These are phyloP conservation scores for Lottia gigantea DNA, from an alignment of 2,888 invertebrate genomes.

Conservation along the genomic window DNA sequence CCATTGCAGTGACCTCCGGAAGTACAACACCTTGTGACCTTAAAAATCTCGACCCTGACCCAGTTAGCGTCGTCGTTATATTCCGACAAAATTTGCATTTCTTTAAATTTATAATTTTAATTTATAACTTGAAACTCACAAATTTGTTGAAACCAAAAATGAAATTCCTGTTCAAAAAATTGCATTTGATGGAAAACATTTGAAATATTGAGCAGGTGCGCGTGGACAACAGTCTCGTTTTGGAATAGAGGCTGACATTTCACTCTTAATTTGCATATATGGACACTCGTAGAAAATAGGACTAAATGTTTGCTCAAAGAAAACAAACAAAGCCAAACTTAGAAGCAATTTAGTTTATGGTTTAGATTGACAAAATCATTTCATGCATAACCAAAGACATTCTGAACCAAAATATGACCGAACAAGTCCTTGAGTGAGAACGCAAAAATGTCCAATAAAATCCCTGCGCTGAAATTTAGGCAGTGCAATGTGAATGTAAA, in stretches of 20 bases:
- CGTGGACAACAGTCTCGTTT: constrained; percentile 15
- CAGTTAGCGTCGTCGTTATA: too few relatives aligned
- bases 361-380: too few relatives aligned
- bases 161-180: too few relatives aligned
- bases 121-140: too few relatives aligned
- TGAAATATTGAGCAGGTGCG: neutral
- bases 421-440: constrained; percentile 3
- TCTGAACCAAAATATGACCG: constrained; percentile 11
- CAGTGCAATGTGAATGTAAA: constrained; percentile 15
- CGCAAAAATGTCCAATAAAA: constrained; percentile 17
- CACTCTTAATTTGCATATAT: constrained; percentile 52
- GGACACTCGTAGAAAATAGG: constrained; percentile 24
- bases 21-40: neutral
- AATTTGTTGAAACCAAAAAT: too few relatives aligned
- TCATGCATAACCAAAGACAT: too few relatives aligned
- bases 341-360: too few relatives aligned
- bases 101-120: too few relatives aligned
- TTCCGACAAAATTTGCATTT: too few relatives aligned
- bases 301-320: neutral
- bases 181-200: too few relatives aligned
- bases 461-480: constrained; percentile 24
- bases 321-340: too few relatives aligned
- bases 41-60: too few relatives aligned
- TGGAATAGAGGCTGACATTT: constrained; percentile 24
- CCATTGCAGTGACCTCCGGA: constrained; percentile 8